A percentile compares a stretch with the other conserved stretches of the same genome.
Conservation (phyloP, 2,797 vertebrate genomes). For the Lutjanus campechanus region DNA sequence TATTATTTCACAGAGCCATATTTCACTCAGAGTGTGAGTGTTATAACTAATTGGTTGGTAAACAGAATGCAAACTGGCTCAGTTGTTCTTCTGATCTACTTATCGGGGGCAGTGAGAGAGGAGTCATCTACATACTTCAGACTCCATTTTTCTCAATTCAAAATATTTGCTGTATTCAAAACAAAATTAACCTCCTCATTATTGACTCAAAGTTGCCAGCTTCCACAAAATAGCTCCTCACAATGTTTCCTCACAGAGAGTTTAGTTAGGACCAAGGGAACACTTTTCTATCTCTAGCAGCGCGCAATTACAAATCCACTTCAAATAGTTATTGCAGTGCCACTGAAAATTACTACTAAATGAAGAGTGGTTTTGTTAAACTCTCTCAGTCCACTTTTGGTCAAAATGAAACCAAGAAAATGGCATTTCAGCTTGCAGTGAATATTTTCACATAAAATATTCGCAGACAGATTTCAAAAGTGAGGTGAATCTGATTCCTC, state of each 20-base stretch:
- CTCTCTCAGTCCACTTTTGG: neutral
- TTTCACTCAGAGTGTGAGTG: conserved; percentile 25
- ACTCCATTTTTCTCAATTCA: conserved; percentile 6
- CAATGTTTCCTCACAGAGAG: conserved; percentile 12
- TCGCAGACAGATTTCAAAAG: conserved; percentile 4
- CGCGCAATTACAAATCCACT: conserved; percentile 39
- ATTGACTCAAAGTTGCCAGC: conserved; percentile 35
- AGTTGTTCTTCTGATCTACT: conserved; percentile 46
- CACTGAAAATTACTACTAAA: conserved; percentile 29
- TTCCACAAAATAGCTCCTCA: conserved; percentile 28
- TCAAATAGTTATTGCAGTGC: conserved; percentile 6
- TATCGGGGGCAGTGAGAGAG: conserved; percentile 25
- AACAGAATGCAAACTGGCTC: conserved; percentile 49
- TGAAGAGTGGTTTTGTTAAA: neutral
- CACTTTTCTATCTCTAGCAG: conserved; percentile 3
- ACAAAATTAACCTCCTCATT: conserved; percentile 55
- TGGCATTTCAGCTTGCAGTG: neutral
- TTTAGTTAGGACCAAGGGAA: conserved; percentile 8
- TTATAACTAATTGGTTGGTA: conserved; percentile 58
- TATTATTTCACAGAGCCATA: conserved; percentile 42
- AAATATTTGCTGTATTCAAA: conserved; percentile 48
- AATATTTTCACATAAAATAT: neutral
- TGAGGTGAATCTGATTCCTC: neutral
- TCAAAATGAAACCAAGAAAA: conserved; percentile 11
- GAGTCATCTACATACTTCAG: conserved; percentile 32